phyloP scores from a whole-genome alignment of 1,140 invertebrate genomes.

The Lepidotrigona ventralis region DNA sequence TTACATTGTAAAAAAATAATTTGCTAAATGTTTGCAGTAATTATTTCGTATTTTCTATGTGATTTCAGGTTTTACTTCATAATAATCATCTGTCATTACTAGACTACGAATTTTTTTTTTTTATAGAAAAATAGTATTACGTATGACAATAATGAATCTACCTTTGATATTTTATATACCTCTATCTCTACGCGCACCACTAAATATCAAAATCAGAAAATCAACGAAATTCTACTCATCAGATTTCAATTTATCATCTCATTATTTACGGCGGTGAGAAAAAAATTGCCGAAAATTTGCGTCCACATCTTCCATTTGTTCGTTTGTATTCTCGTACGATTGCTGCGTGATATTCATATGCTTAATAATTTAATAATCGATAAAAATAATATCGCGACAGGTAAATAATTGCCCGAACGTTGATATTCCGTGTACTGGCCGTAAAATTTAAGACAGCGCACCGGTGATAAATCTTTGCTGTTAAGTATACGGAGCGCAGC shows the following conservation, averaged over 20 bases:
- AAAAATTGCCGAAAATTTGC: background rate
- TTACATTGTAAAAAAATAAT: too few relatives aligned
- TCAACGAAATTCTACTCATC: background rate
- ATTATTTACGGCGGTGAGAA: too few relatives aligned
- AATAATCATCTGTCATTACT: too few relatives aligned
- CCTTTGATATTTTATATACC: too few relatives aligned
- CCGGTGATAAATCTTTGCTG: slow-evolving; percentile 41
- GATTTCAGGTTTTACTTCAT: too few relatives aligned
- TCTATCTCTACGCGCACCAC: too few relatives aligned
- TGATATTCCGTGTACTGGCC: slow-evolving; percentile 40
- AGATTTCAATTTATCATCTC: background rate
- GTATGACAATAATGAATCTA: too few relatives aligned
- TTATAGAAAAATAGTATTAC: too few relatives aligned
- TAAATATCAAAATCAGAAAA: background rate
- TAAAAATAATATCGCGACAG: slow-evolving; percentile 34
- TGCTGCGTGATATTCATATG: slow-evolving; percentile 9
- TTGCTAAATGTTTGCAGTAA: too few relatives aligned
- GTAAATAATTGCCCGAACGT: slow-evolving; percentile 40
- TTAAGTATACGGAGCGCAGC: slow-evolving; percentile 38
- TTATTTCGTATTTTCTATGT: too few relatives aligned
- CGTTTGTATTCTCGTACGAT: background rate
- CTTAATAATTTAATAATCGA: slow-evolving; percentile 41
- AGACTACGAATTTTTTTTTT: too few relatives aligned
- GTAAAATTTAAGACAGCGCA: slow-evolving; percentile 39
- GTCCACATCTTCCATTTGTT: background rate